phyloP scores from a whole-genome alignment of 2,113 vertebrate species.

The Prionailurus bengalensis region DNA sequence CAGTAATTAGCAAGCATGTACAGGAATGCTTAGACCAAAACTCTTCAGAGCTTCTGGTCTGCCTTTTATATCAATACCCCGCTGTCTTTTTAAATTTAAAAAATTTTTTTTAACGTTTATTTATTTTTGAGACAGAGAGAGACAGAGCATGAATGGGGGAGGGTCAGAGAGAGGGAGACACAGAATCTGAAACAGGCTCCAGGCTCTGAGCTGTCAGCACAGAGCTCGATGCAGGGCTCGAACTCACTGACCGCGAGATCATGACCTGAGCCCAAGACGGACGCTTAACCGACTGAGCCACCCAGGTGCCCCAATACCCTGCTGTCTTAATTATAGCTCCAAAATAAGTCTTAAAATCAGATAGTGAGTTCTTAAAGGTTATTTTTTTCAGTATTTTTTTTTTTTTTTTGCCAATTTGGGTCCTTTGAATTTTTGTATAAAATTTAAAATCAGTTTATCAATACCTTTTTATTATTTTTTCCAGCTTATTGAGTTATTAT shows the following conservation, averaged over 20 bases:
- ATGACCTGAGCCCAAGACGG: too few species aligned
- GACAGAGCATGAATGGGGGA: too few species aligned
- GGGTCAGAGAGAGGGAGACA: too few species aligned
- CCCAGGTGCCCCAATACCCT: not conserved
- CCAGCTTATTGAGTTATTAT: not conserved
- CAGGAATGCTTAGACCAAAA: not conserved
- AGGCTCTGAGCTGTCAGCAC: too few species aligned
- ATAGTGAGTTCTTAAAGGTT: not conserved
- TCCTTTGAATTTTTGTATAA: not conserved
- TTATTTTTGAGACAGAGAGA: too few species aligned
- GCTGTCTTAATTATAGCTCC: not conserved
- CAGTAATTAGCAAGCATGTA: not conserved
- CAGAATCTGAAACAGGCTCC: too few species aligned
- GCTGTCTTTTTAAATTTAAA: not conserved
- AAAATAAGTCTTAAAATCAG: not conserved
- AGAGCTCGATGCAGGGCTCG: rapidly evolving
- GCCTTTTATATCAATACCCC: not conserved
- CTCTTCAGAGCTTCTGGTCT: not conserved
- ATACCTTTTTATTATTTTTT: not conserved
- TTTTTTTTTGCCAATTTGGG: not conserved
- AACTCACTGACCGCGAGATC: too few species aligned
- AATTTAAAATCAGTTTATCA: not conserved
- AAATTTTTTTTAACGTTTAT: too few species aligned
- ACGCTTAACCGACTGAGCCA: too few species aligned
- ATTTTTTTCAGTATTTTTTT: not conserved